Conservation (phyloP, 2,113 vertebrate genomes). For the Trinectes maculatus region DNA sequence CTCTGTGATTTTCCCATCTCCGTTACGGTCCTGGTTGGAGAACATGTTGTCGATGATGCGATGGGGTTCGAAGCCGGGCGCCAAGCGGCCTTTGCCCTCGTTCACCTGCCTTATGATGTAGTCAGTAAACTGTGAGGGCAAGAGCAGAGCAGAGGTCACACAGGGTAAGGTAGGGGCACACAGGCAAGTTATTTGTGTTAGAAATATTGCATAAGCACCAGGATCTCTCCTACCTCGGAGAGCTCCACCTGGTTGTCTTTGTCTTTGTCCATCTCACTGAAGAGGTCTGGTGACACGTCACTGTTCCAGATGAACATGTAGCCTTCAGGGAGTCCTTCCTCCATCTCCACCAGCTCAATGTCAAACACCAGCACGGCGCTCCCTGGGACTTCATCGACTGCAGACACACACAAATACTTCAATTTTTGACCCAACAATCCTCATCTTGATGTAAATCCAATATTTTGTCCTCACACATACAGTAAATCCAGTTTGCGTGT, state of each 20-base stretch:
- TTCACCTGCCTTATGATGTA: constrained; percentile 92
- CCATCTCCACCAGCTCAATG: constrained; percentile 89
- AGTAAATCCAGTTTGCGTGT: too few relatives aligned
- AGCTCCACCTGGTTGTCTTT: constrained; percentile 84
- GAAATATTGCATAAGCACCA: neutral
- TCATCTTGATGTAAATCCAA: too few relatives aligned
- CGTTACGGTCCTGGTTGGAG: constrained; percentile 94
- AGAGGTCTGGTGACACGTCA: constrained; percentile 91
- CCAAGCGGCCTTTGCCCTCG: constrained; percentile 92
- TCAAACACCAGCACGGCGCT: constrained; percentile 95
- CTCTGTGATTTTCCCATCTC: constrained; percentile 91
- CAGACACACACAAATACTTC: constrained; percentile 24
- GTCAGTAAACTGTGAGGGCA: constrained; percentile 86
- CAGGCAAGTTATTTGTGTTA: neutral
- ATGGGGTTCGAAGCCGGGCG: constrained; percentile 91
- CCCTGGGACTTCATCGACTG: constrained; percentile 94
- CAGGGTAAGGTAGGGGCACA: neutral
- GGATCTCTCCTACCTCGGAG: constrained; percentile 85
- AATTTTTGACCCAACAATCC: neutral
- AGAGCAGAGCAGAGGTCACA: neutral
- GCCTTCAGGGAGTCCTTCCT: constrained; percentile 94
- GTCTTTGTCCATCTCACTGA: constrained; percentile 93
- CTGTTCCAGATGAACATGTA: constrained; percentile 98
- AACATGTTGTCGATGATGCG: constrained; percentile 97
- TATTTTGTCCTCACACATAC: too few relatives aligned